Base-by-base conservation (phyloP, 1,140 invertebrate genomes). In the Camponotus pennsylvanicus region DNA sequence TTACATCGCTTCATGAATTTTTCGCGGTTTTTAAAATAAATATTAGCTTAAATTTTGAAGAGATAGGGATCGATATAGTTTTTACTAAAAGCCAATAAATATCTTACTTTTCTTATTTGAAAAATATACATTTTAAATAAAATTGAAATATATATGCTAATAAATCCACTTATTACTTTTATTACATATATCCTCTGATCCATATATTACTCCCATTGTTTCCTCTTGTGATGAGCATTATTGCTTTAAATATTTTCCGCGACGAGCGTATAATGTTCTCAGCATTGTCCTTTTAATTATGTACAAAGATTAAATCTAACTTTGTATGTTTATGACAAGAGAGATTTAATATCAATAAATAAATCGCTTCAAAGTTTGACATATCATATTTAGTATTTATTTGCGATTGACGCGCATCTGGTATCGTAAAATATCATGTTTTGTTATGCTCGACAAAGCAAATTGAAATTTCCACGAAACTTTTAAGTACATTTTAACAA, bases 381-480 rank as follows among this genome's bases (percentile, higher is more conserved):
- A 55, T 32, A 40, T 55, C 34, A 79, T 79, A 79, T 69, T 79
- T 67, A 69, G n/a, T 40, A 40, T 67, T 69, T 21, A 55, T 69
- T 79, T 55, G 34, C 63, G n/a, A 40, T 11, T 67, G n/a, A 52
- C n/a, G n/a, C 13, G n/a, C 13, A 21, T 27, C 8, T 55, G 6
- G 6, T 69, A 59, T 45, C 59, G 8, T 66, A 27, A n/a, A 8
- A 3, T 76, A 66, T 45, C 40, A 64, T 9, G 9, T 77, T 61
- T 59, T 45, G 21, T 42, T 57, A 61, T n/a, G 9, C 7, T 77
- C 42, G 40, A 15, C 6, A 45, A 77, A 64, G 27, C 21, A n/a
- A 15, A 27, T 77, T 21, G 45, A 55, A 79, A 79, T 78, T 78
- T 78, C 15, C 13, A 67, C 11, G 7, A 6, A 69, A 69, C 64